Evolutionary conservation across 2,113 vertebrate genomes (phyloP), one percentile per base, ranked within the genome.

Genomic region (Hemichromis elongatus): DNA sequence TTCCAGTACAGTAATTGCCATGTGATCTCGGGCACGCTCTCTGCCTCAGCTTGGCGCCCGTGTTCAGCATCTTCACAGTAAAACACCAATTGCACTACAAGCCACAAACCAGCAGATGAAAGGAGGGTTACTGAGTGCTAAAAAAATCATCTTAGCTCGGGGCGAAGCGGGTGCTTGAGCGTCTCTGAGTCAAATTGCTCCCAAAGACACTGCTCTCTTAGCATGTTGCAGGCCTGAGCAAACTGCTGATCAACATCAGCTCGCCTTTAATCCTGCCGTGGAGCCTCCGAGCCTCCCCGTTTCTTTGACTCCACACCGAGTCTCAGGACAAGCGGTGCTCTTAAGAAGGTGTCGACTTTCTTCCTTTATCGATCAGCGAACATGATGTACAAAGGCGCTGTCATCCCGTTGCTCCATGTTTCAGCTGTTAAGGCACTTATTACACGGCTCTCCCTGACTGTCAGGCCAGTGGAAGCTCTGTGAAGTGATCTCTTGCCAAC

Each of bases 341-440:
- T 86, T 19, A 81, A 54, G 45, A 86, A 77, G 66, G 81, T 81
- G 88, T 85, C 47, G 8, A 13, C 82, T 87, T 24, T 87, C 81
- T 90, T 87, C 84, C 86, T 89, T 57, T 90, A 92, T 94, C 54
- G 90, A 93, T 90, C 91, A 66, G 42, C 2, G 37, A 83, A 80
- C 89, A 91, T 78, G 89, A 86, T 78, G 86, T 78, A 40, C 87
- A 73, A 87, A 84, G 80, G 77, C 18, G 8, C 79, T 50, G 90
- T 94, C 90, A 79, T 84, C 83, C 83, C 4, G 40, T 53, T 80
- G 50, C 70, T 50, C 28, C 66, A 24, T 63, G 86, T 78, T 90
- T 81, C 47, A 42, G 89, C 80, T 7, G 59, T 73, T 47, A 56
- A 80, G 80, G 83, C 88, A 50, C 86, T 87, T 87, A 88, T 89